Evolutionary conservation across 2,113 vertebrate genomes (phyloP), one percentile per base, ranked within the genome.

Genomic region (Hydrochoerus hydrochaeris): DNA sequence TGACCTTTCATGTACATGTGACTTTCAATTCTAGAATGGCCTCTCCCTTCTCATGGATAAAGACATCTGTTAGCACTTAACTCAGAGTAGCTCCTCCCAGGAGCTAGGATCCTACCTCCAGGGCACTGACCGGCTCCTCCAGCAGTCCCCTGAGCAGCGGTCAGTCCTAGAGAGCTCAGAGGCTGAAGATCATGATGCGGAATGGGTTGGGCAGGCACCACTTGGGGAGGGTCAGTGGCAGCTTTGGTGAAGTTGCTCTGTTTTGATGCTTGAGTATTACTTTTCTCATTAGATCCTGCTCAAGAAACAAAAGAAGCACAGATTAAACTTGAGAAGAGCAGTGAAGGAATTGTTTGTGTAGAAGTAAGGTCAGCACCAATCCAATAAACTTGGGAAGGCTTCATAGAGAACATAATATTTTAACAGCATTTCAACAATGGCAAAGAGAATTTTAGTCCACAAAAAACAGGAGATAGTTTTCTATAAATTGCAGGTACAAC

Each of bases 61-160:
- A 85, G 63, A 20, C 10, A 19, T 0, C 35, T 49, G 38, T 12
- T 4, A 75, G 26, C 52, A 71, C 7, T 13, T 24, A 87, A 44
- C 32, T 38, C 26, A 75, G 4, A 6, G 54, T 69, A 91, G 73
- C 4, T 4, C 7, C 11, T 38, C 28, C 17, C 78, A 16, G 63
- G 54, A 16, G 28, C 81, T 44, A 1, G 22, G 57, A 16, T 32
- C 96, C 95, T 98, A 99, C 99, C 99, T 99, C 97, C 97, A 90
- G 93, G 86, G 75, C 98, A 98, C 88, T 99, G 98, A 77, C 97
- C 97, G 69, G 98, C 90, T 65, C 54, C 88, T 30, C 71, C 54
- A 46, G 95, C 44, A 60, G 92, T 54, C 12, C 12, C 63, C 32
- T 88, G 91, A 85, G 17, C 16, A 60, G 57, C 52, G 7, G 97